phyloP scores from a whole-genome alignment of 2,113 vertebrate genomes.

The Syrmaticus mikado region DNA sequence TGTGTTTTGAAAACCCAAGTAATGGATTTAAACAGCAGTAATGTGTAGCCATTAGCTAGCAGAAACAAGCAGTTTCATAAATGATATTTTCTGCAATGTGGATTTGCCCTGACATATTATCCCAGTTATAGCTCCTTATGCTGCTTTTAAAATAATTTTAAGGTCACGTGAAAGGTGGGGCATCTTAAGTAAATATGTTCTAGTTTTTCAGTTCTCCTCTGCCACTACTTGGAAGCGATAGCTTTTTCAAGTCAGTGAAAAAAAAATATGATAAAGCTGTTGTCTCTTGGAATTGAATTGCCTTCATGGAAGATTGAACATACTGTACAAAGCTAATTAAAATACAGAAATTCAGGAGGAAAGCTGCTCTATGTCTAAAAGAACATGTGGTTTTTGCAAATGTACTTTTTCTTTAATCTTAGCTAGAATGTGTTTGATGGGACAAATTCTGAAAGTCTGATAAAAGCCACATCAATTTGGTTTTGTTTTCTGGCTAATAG shows the following conservation, averaged over 20 bases:
- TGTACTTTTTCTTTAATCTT: neutral
- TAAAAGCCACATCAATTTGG: neutral
- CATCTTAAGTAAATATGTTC: neutral
- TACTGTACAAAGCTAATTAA: slow-evolving; percentile 42
- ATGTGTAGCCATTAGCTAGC: neutral
- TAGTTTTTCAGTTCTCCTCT: neutral
- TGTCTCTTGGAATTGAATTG: slow-evolving; percentile 13
- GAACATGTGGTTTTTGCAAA: neutral
- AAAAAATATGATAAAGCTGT: neutral
- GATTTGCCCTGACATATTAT: neutral
- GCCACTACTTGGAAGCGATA: neutral
- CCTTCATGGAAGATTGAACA: slow-evolving; percentile 28
- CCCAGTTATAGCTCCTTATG: neutral
- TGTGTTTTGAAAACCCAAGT: neutral
- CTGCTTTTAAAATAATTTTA: neutral
- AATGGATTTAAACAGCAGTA: neutral
- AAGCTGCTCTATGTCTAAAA: slow-evolving; percentile 26
- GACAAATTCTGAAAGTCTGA: neutral
- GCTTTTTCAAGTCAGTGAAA: neutral
- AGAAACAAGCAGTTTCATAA: neutral
- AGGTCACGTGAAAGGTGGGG: neutral
- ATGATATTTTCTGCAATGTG: neutral
- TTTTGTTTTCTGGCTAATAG: neutral
- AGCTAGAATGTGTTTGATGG: neutral
- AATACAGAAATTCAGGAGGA: slow-evolving; percentile 13